Base-by-base conservation (phyloP, 2,797 vertebrate species). In the Hylomyscus alleni region DNA sequence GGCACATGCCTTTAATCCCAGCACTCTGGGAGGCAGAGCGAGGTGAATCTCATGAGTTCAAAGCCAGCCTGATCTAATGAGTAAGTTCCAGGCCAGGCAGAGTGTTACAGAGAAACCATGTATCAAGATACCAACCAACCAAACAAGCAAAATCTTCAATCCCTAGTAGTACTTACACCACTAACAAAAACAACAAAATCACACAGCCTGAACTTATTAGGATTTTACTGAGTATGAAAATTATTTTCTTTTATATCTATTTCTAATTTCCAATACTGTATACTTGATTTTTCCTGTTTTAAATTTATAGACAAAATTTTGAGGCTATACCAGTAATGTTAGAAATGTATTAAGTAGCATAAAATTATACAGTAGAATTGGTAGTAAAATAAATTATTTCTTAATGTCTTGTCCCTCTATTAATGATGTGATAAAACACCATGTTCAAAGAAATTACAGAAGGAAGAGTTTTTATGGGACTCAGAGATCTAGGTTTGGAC, bases 191-290 rank as follows among this genome's bases (percentile, higher is more conserved):
- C 56, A 60, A 62, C 24, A 86, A 86, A 47, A 1, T n/a, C 40
- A 60, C 1, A 62, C 8, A 9, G 15, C 13, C 91, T 50, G 5
- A 89, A 37, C 12, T 75, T 80, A 76, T 22, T 54, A 24, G 52
- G 12, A 73, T 26, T 94, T 44, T 82, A 58, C 60, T 47, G 26
- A 83, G 17, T 77, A 50, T 50, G 75, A 92, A 97, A 92, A 88
- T 90, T 29, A 11, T 40, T 73, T 3, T 62, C 24, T 75, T 91
- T 85, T 89, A 17, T 94, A 47, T 60, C 19, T 24, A 19, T 47
- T 67, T 90, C 37, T 73, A 24, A 47, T 82, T 50, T 91, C 34
- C 6, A 20, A 47, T 31, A 56, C 15, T 83, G 0, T 47, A 15
- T 31, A 72, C 11, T 44, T 87, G 37, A 50, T 47, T 97, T 95